Evolutionary conservation across 2,888 invertebrate genomes (phyloP), one percentile per base, ranked within the genome.

Genomic region (Danaus chrysippus): DNA sequence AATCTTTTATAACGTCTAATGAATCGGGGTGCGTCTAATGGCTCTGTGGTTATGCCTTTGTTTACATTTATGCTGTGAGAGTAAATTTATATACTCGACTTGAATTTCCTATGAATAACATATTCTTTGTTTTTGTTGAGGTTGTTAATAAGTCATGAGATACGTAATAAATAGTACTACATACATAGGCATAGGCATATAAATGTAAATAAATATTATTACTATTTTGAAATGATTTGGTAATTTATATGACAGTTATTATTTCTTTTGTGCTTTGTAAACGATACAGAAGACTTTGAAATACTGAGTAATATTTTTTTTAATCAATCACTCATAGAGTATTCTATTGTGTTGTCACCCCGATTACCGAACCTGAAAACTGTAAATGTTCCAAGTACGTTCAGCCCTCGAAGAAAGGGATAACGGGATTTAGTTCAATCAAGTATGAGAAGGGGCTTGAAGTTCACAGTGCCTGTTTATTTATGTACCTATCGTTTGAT

Each of bases 1-100:
- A 90, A 91, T 91, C 76, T 87, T 91, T 91, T 86, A 91, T 88
- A 77, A 83, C 76, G 79, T 82, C 79, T 76, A 77, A 73, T 71
- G 76, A 75, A 78, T 77, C 76, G 74, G 76, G 79, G 83, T 76
- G 75, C 78, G 77, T 80, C 84, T 89, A 87, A 88, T 87, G 86
- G 83, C 71, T 73, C 72, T 79, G 83, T 71, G 84, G 84, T 72
- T 71, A 69, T 63, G 68, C 69, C 72, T 73, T 70, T 72, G 65
- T 71, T 70, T 68, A 58, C 54, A 58, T 63, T 60, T 34, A 57
- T 44, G 10, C 1, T 59, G 17, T 44, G 46, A 55, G 41, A 3
- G 49, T 17, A 43, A 34, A 42, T 55, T 55, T 42, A 42, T 54
- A 43, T 12, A 19, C 9, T 15, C 34, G 34, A 54, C 9, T 10